These are phyloP conservation scores for Synchiropus splendidus DNA, from an alignment of 2,113 vertebrate genomes.

Conservation along the genomic window DNA sequence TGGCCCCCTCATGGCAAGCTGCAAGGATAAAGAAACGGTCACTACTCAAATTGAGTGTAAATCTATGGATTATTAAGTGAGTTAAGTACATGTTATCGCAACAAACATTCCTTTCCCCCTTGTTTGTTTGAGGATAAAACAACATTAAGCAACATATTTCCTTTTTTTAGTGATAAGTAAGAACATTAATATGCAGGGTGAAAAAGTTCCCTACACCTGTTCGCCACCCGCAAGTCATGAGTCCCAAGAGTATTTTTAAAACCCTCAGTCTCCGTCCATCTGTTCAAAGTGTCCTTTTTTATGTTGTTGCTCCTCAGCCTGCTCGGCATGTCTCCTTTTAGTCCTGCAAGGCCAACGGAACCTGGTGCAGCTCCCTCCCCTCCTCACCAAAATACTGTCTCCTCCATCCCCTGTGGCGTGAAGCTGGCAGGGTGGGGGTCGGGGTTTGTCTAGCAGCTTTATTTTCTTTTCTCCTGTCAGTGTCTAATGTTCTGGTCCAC, in stretches of 20 bases:
- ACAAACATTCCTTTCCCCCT: background rate
- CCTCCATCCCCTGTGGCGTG: slow-evolving; percentile 22
- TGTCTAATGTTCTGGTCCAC: slow-evolving; percentile 33
- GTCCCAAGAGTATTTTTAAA: slow-evolving; percentile 58
- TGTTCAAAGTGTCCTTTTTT: slow-evolving; percentile 47
- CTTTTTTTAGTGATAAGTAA: too few relatives aligned
- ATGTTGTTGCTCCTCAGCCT: slow-evolving; percentile 27
- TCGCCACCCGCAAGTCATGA: slow-evolving; percentile 25
- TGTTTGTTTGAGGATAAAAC: too few relatives aligned
- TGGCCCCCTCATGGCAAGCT: slow-evolving; percentile 95
- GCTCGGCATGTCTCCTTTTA: slow-evolving; percentile 48
- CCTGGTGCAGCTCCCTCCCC: background rate
- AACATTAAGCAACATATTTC: too few relatives aligned
- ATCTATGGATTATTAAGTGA: background rate
- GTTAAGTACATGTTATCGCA: background rate
- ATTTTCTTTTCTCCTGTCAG: background rate
- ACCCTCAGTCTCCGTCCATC: slow-evolving; percentile 30
- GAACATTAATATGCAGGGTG: too few relatives aligned
- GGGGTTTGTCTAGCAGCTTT: slow-evolving; percentile 3
- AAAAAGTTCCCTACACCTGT: slow-evolving; percentile 62
- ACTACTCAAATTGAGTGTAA: slow-evolving; percentile 9
- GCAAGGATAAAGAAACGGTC: slow-evolving; percentile 23
- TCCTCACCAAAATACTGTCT: slow-evolving; percentile 21
- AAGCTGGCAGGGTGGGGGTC: background rate
- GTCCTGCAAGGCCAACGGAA: slow-evolving; percentile 25